These are phyloP conservation scores for Abramis brama DNA, from an alignment of 2,113 vertebrate species.

Conservation along the genomic window DNA sequence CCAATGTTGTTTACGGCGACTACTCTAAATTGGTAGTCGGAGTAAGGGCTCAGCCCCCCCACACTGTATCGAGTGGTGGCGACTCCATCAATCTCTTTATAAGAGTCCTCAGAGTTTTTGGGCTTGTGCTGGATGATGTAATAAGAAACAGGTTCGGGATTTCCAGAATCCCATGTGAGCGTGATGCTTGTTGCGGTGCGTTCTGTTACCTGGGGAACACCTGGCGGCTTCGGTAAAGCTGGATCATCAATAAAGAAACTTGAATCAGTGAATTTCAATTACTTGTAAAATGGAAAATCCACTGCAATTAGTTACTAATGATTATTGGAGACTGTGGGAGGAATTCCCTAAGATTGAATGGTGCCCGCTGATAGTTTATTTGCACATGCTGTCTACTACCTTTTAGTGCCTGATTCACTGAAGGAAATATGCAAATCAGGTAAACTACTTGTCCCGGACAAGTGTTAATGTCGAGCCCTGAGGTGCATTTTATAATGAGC, in stretches of 20 bases:
- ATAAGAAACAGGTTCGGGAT: slow-evolving; percentile 95
- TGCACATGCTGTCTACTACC: too few species aligned
- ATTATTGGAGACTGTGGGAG: neutral
- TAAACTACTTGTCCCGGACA: neutral
- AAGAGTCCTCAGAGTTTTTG: slow-evolving; percentile 89
- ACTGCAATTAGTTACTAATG: neutral
- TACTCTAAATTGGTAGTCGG: slow-evolving; percentile 95
- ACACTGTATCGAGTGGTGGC: slow-evolving; percentile 98
- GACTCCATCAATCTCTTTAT: slow-evolving; percentile 97
- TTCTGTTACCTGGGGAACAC: slow-evolving; percentile 92
- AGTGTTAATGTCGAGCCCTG: neutral
- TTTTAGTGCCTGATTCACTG: neutral
- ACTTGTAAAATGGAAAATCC: neutral
- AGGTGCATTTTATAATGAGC: neutral
- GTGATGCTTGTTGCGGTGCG: slow-evolving; percentile 98
- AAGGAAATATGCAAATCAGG: neutral
- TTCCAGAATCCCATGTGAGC: slow-evolving; percentile 97
- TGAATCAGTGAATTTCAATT: slow-evolving; percentile 4
- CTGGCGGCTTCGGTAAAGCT: slow-evolving; percentile 96
- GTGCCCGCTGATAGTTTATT: too few species aligned
- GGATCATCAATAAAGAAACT: slow-evolving; percentile 49
- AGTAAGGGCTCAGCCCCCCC: slow-evolving; percentile 96
- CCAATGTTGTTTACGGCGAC: slow-evolving; percentile 98
- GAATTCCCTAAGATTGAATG: neutral
- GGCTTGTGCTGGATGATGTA: slow-evolving; percentile 98